These are phyloP conservation scores for Nyctibius bracteatus DNA, from an alignment of 2,113 vertebrate genomes.

Conservation along the genomic window DNA sequence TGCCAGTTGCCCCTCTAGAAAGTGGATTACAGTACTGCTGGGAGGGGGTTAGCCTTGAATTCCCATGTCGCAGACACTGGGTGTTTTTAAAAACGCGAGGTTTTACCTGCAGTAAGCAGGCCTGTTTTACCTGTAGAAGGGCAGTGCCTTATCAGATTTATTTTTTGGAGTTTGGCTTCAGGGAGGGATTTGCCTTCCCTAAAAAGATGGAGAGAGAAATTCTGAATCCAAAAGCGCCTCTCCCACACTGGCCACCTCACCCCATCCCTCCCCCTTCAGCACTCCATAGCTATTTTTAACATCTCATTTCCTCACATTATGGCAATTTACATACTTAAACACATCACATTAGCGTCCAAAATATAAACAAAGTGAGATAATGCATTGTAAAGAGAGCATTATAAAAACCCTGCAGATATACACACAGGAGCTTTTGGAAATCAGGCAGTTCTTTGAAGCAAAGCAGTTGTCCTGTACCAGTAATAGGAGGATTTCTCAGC, in stretches of 20 bases:
- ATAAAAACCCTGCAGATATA: constrained; percentile 35
- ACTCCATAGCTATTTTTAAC: constrained; percentile 68
- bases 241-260: constrained; percentile 29
- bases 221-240: not conserved
- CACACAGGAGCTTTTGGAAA: constrained; percentile 70
- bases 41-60: not conserved
- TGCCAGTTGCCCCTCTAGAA: not conserved
- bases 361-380: constrained; percentile 74
- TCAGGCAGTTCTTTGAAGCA: constrained; percentile 71
- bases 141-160: not conserved
- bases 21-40: not conserved
- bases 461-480: constrained; percentile 73
- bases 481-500: constrained; percentile 73
- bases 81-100: not conserved
- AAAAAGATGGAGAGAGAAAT: not conserved
- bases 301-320: constrained; percentile 76
- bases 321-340: constrained; percentile 76
- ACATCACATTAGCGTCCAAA: constrained; percentile 63
- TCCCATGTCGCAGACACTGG: not conserved
- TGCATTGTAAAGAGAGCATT: constrained; percentile 53
- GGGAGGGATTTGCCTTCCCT: not conserved
- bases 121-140: not conserved
- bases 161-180: not conserved
- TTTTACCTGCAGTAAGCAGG: not conserved
- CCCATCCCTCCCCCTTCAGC: not conserved